Percentiles rank a stretch among this genome's conserved stretches.
Conservation (phyloP, 2,888 invertebrate genomes). For the Drosophila sordidula region DNA sequence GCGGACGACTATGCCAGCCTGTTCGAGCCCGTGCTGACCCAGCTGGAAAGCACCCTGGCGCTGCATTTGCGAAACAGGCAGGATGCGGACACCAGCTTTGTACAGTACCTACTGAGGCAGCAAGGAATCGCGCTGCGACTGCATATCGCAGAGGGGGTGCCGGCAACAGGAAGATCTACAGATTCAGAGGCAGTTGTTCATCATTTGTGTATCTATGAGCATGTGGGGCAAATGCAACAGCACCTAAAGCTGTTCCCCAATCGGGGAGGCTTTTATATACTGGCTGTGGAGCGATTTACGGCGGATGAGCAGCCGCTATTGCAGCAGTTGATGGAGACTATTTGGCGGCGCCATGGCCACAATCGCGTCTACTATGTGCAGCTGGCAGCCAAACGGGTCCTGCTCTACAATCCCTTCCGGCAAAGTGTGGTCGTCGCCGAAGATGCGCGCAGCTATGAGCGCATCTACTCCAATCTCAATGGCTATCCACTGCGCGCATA, state of each 20-base stretch:
- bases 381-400: constrained; percentile 11
- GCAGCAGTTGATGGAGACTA: constrained; percentile 40
- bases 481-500: constrained; percentile 82
- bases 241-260: constrained; percentile 4
- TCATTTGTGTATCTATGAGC: constrained; percentile 41
- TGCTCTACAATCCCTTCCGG: constrained; percentile 80
- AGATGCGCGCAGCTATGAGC: constrained; percentile 32
- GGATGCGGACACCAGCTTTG: constrained; percentile 50
- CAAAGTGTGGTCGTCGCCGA: constrained; percentile 11
- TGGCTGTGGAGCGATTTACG: constrained; percentile 37
- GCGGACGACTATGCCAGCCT: constrained; percentile 8
- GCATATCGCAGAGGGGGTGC: not conserved
- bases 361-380: constrained; percentile 74
- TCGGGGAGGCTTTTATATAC: constrained; percentile 48
- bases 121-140: constrained; percentile 46
- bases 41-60: constrained; percentile 57
- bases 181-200: constrained; percentile 23
- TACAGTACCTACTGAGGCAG: constrained; percentile 65
- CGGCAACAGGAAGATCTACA: not conserved
- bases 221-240: constrained; percentile 19
- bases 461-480: constrained; percentile 72
- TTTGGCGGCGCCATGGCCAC: constrained; percentile 70
- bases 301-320: constrained; percentile 22
- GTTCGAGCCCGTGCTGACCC: constrained; percentile 45
- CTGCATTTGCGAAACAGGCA: constrained; percentile 51